These are phyloP conservation scores for Halictus quadricinctus DNA, from an alignment of 2,888 invertebrate species.

Conservation along the genomic window DNA sequence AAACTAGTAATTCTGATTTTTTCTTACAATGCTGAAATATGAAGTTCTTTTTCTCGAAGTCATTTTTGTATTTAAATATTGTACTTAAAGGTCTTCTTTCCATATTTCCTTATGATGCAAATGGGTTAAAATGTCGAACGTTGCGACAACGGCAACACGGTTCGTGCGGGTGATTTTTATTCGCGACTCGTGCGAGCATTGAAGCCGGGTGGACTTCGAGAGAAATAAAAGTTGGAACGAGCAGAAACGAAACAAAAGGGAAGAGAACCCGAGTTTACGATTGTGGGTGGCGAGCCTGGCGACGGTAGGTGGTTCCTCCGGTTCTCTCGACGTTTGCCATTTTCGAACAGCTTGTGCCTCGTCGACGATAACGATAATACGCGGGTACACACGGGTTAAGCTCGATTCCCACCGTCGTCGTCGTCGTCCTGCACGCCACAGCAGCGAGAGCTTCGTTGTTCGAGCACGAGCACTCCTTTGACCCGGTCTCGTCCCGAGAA, in stretches of 20 bases:
- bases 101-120: no score
- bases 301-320: neutral
- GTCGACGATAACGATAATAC: slow-evolving; percentile 39
- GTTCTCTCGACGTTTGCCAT: slow-evolving; percentile 24
- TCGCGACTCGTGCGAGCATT: neutral
- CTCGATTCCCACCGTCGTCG: neutral
- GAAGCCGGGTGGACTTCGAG: neutral
- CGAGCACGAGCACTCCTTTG: slow-evolving; percentile 46
- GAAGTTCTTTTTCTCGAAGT: no score
- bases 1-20: no score
- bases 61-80: no score
- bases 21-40: no score
- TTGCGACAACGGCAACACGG: neutral
- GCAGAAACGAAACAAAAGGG: neutral
- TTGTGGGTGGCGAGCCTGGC: neutral
- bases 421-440: slow-evolving; percentile 8
- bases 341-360: neutral
- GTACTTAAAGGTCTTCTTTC: no score
- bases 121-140: neutral
- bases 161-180: neutral
- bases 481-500: slow-evolving; percentile 35
- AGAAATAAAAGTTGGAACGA: neutral
- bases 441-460: slow-evolving; percentile 24
- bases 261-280: neutral
- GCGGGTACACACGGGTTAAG: slow-evolving; percentile 16